Evolutionary conservation across 1,140 invertebrate species (phyloP).

Genomic region (Panonychus citri): DNA sequence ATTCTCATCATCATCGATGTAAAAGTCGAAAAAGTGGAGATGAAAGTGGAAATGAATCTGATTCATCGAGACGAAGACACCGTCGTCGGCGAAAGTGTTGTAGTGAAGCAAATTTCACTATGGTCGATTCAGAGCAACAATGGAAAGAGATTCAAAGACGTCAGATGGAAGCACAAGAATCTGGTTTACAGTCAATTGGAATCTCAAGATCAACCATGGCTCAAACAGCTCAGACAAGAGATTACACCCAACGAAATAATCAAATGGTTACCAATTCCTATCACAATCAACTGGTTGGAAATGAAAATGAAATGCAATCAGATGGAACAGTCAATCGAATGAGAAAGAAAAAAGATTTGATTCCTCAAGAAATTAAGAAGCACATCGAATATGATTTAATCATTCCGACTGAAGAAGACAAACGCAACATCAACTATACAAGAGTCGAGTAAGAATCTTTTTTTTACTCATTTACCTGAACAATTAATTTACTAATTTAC

Average conservation of each 20-base stretch:
- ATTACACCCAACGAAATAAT: background rate
- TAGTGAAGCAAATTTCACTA: conserved; percentile 15
- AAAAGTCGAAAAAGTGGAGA: background rate
- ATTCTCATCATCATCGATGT: conserved; percentile 4
- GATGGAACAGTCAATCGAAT: conserved; percentile 14
- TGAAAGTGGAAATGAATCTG: conserved; percentile 14
- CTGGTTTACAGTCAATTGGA: conserved; percentile 16
- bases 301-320: conserved; percentile 26
- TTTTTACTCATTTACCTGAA: background rate
- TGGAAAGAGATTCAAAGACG: conserved; percentile 60
- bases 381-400: conserved; percentile 61
- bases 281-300: conserved; percentile 27
- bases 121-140: conserved; percentile 62
- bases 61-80: conserved; percentile 12
- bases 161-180: conserved; percentile 20
- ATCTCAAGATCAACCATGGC: conserved; percentile 25
- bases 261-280: conserved; percentile 16
- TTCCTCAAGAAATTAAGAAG: conserved; percentile 40
- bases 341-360: conserved; percentile 26
- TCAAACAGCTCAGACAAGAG: background rate
- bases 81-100: conserved; percentile 12
- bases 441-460: conserved; percentile 38
- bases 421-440: conserved; percentile 73
- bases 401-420: conserved; percentile 66
- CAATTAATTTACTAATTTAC: background rate